These are phyloP conservation scores for Lepidothrix coronata DNA, from an alignment of 2,113 vertebrate genomes.

Conservation along the genomic window DNA sequence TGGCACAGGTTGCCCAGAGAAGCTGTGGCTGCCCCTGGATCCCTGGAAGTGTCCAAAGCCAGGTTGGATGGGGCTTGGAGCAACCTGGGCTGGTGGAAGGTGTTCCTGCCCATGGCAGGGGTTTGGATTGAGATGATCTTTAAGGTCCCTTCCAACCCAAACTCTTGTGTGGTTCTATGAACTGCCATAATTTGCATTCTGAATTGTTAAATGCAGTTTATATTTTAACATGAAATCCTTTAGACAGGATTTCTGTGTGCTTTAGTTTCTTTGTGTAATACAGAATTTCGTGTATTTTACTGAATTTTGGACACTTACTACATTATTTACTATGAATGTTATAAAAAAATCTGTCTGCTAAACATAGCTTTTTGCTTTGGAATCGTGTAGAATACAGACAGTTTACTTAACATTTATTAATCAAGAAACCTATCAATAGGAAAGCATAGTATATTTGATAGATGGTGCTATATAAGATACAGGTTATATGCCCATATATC, in stretches of 20 bases:
- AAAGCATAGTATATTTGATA: not conserved
- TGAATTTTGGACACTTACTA: not conserved
- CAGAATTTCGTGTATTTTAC: not conserved
- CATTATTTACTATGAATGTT: not conserved
- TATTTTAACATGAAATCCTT: fast-evolving
- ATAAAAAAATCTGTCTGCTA: not conserved
- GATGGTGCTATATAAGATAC: not conserved
- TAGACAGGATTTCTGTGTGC: not conserved
- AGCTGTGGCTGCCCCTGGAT: not conserved
- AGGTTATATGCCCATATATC: not conserved
- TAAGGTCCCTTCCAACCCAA: not conserved
- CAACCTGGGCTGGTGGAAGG: not conserved
- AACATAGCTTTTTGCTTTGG: not conserved
- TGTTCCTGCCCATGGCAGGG: not conserved
- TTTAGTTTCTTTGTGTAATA: not conserved
- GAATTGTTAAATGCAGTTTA: not conserved
- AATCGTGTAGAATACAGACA: not conserved
- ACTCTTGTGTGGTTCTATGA: not conserved
- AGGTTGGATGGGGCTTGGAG: not conserved
- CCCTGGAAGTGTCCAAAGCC: not conserved
- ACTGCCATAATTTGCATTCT: not conserved
- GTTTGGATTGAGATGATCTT: not conserved
- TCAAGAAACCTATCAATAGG: not conserved
- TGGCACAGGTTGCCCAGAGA: not conserved
- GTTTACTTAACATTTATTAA: not conserved